Base-by-base conservation (phyloP, 2,113 vertebrate species). In the Corydoras maculifer region DNA sequence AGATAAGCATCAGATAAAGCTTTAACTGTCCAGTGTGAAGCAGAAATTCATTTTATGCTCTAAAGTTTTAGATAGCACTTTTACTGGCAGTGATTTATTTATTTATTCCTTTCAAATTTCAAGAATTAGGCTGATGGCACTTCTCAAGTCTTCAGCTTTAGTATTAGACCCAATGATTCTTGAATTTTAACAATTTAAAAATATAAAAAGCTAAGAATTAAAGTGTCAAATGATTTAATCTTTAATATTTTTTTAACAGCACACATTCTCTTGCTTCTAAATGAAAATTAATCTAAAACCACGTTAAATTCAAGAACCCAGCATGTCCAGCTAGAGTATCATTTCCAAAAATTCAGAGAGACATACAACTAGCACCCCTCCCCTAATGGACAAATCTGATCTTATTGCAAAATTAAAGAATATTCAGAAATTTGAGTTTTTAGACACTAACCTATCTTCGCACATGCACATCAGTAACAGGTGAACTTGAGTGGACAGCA, bases 71-170 rank as follows among this genome's bases (percentile, higher is more conserved):
- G 18, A 25, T 25, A 25, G 18, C 35, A 43, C 7, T 51, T 25
- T 25, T 1, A 25, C 60, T 67, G 57, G 62, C 30, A 69, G 11
- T 63, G 63, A 77, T 76, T 57, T 72, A 43, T 43, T 4, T 43
- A 43, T 43, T 66, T 53, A 76, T 70, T 77, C 74, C 63, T 65
- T 35, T 60, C 18, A 62, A 54, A 72, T 70, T 68, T 75, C 43
- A 59, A 74, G 68, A 68, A 77, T 77, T 75, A 84, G 14, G 13
- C 67, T 75, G 73, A 71, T 69, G 61, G 73, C 67, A 48, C 64
- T 80, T 62, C 62, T 71, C 79, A 79, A 75, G 63, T 66, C 63
- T 51, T 64, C 54, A 73, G 62, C 25, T 51, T 11, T 51, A 53
- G 59, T 64, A 29, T 51, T 60, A 13, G 58, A 30, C 43, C 60